These are phyloP conservation scores for Plagodis dolabraria DNA, from an alignment of 2,888 invertebrate species.

Conservation along the genomic window DNA sequence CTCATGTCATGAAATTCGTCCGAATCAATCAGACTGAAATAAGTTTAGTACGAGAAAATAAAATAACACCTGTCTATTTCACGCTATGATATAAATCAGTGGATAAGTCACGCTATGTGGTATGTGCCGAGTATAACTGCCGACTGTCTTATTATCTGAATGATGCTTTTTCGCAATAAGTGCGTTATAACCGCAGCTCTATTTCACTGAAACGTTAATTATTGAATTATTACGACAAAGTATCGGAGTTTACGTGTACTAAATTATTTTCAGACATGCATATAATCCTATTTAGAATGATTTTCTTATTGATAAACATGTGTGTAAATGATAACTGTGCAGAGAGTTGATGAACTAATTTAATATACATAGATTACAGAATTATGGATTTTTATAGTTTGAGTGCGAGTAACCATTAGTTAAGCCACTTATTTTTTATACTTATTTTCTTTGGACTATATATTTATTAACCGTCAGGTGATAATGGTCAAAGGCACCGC, in stretches of 20 bases:
- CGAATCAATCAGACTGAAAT: slow-evolving; percentile 23
- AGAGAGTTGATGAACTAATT: slow-evolving; percentile 1
- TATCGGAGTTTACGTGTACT: not conserved
- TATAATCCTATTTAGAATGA: slow-evolving; percentile 9
- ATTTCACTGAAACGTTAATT: too few species aligned
- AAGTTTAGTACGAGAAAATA: slow-evolving; percentile 3
- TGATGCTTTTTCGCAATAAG: not conserved
- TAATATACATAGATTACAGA: not conserved
- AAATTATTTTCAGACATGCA: not conserved
- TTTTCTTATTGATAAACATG: slow-evolving; percentile 14
- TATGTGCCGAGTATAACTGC: too few species aligned
- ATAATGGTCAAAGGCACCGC: too few species aligned
- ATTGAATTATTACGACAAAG: too few species aligned
- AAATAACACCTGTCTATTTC: slow-evolving; percentile 25
- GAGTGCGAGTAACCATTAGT: too few species aligned
- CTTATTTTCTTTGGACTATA: too few species aligned
- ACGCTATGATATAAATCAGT: slow-evolving; percentile 32
- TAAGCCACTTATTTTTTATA: too few species aligned
- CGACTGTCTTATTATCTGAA: not conserved
- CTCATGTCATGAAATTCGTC: slow-evolving; percentile 6
- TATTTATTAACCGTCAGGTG: too few species aligned
- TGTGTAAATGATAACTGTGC: slow-evolving; percentile 10
- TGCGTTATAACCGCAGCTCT: too few species aligned
- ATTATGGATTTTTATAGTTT: too few species aligned
- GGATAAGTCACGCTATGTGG: slow-evolving; percentile 29